These are phyloP conservation scores for Cheirogaleus medius DNA, from an alignment of 2,113 vertebrate species.

Conservation along the genomic window DNA sequence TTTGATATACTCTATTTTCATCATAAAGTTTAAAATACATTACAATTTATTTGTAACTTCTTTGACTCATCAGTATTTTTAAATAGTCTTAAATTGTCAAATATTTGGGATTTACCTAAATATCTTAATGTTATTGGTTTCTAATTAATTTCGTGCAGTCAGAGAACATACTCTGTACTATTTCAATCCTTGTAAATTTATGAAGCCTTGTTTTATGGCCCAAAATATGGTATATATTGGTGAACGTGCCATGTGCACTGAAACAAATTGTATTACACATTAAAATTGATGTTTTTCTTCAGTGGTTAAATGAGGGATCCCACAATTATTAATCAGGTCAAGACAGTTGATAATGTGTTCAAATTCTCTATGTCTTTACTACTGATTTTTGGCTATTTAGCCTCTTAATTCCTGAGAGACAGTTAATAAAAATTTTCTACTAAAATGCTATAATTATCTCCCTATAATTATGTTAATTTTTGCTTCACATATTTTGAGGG, in stretches of 20 bases:
- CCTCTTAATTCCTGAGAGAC: not conserved
- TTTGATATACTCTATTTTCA: not conserved
- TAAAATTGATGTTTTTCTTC: not conserved
- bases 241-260: not conserved
- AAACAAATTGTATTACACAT: not conserved
- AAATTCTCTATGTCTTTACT: not conserved
- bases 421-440: not conserved
- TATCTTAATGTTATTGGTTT: not conserved
- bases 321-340: not conserved
- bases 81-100: slow-evolving; percentile 8
- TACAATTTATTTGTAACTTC: not conserved
- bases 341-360: not conserved
- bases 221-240: not conserved
- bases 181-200: slow-evolving; percentile 1
- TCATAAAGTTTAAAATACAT: slow-evolving; percentile 13
- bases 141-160: not conserved
- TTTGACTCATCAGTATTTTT: not conserved
- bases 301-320: not conserved
- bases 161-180: not conserved
- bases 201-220: not conserved
- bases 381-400: not conserved
- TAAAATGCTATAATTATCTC: not conserved
- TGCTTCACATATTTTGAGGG: not conserved
- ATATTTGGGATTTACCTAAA: not conserved
- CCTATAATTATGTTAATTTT: not conserved